Base-by-base conservation (phyloP, 2,888 invertebrate species). In the Cantharis lateralis region DNA sequence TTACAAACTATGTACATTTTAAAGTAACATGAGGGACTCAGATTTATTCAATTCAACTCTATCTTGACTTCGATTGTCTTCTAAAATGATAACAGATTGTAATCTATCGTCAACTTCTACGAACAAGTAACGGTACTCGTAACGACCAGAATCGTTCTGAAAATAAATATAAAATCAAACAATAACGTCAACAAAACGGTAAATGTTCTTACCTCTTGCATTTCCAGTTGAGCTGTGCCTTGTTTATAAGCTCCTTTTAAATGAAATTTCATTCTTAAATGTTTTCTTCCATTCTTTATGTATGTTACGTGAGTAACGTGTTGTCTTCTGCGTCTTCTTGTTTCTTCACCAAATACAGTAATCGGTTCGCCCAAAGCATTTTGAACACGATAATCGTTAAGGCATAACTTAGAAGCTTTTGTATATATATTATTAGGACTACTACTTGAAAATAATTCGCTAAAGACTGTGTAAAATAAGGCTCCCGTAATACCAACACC, bases 291-390 rank as follows among this genome's bases (percentile, higher is more conserved):
- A 85, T 95, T 92, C 79, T 93, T 92, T 80, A 93, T 90, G 87
- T 94, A 97, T 63, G 91, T 89, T 68, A 91, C 89, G 88, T 97
- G 95, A 80, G 95, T 94, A 63, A 96, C 95, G 89, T 96, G 96
- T 80, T 95, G 93, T 64, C 96, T 90, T 79, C 97, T 90, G 62
- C 98, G 93, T 81, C 97, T 90, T 16, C 95, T 90, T 0, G 94
- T 94, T 86, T 95, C 95, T 87, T 97, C 97, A 0, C 98, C 98
- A 88, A 92, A 96, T 1, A 95, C 95, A 87, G 94, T 96, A 32
- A 98, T 95, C 7, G 97, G 97, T 78, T 93, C 90, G n/a, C 98
- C 98, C 73, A 98, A 89, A n/a, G 93, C 91, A 88, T 96, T 95
- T 84, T 93, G 91, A 1, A 98, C 91, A 84, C 93, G 90, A 5